Evolutionary conservation across 2,113 vertebrate genomes (phyloP).

Genomic region (Leiothrix lutea): DNA sequence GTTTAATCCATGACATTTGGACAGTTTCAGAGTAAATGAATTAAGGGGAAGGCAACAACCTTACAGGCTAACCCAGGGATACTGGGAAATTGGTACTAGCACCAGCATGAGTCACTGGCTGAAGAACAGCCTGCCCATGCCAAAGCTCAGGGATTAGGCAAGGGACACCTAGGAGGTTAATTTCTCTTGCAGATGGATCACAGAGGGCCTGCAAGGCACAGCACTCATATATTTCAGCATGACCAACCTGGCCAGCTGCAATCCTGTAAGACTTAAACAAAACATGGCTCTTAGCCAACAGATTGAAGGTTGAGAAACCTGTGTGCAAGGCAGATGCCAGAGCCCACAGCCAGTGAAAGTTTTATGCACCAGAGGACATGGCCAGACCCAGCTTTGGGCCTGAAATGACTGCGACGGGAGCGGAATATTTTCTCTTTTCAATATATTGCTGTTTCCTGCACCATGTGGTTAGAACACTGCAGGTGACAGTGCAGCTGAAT

Average conservation of each 20-base stretch:
- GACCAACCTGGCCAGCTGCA: neutral
- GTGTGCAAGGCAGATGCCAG: neutral
- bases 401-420: conserved; percentile 34
- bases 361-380: conserved; percentile 2
- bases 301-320: neutral
- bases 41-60: neutral
- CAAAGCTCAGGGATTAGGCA: neutral
- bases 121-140: neutral
- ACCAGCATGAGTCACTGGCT: neutral
- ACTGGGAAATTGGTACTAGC: neutral
- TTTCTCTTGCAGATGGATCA: neutral
- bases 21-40: neutral
- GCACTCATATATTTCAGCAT: neutral
- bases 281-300: neutral
- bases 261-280: neutral
- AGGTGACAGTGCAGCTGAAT: conserved; percentile 32
- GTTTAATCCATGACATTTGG: neutral
- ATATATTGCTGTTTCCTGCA: conserved; percentile 29
- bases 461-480: conserved; percentile 10
- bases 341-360: conserved; percentile 54
- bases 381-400: conserved; percentile 3
- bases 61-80: neutral
- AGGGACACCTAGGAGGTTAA: neutral
- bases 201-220: neutral
- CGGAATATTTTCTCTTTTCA: conserved; percentile 27